These are phyloP conservation scores for Megalurothrips usitatus DNA, from an alignment of 2,888 invertebrate genomes.

Conservation along the genomic window DNA sequence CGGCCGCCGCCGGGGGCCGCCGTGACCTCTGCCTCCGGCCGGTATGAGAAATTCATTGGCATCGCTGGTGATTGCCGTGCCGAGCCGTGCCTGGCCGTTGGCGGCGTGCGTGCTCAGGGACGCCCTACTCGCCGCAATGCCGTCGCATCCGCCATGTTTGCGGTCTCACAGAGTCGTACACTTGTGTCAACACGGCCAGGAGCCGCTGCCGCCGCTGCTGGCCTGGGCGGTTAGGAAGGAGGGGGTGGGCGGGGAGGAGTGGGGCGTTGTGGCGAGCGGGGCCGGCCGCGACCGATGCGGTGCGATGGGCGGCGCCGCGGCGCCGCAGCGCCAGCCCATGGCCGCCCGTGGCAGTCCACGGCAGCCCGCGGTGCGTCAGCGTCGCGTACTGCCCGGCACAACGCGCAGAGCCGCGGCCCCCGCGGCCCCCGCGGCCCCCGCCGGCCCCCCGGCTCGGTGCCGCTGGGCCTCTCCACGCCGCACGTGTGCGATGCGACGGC, in stretches of 20 bases:
- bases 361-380: too few species aligned
- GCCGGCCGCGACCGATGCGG: neutral
- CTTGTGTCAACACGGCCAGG: conserved; percentile 8
- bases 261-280: too few species aligned
- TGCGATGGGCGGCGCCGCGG: neutral
- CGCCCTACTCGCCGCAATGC: neutral
- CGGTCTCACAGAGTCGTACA: conserved; percentile 16
- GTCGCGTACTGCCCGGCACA: too few species aligned
- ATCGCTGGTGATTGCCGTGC: neutral
- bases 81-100: neutral
- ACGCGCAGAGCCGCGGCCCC: too few species aligned
- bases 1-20: neutral
- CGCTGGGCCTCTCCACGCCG: too few species aligned
- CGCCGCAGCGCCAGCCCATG: neutral
- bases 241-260: too few species aligned
- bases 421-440: too few species aligned
- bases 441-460: too few species aligned
- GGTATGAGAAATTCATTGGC: neutral
- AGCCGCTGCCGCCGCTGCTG: too few species aligned
- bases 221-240: too few species aligned
- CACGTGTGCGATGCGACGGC: too few species aligned
- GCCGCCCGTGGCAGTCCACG: neutral
- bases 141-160: neutral
- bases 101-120: neutral
- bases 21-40: neutral